phyloP scores from a whole-genome alignment of 2,113 vertebrate species.

The Calidris pugnax region DNA sequence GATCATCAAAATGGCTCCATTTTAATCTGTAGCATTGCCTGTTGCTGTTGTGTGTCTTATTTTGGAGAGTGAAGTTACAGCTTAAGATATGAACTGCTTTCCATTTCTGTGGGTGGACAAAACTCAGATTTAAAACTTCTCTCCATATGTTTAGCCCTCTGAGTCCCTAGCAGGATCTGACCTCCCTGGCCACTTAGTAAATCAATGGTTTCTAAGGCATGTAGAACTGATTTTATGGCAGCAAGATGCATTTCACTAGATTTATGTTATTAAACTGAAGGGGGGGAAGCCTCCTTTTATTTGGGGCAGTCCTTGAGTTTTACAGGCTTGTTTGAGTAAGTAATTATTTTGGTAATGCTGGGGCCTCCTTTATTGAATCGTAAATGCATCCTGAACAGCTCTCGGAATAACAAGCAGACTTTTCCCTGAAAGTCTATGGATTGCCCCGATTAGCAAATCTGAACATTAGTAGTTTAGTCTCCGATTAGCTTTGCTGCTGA shows the following conservation, averaged over 20 bases:
- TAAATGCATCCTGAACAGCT: constrained; percentile 73
- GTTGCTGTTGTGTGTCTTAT: neutral
- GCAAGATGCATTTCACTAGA: constrained; percentile 74
- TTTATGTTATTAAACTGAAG: constrained; percentile 75
- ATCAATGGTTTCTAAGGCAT: constrained; percentile 59
- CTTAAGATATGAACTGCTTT: neutral
- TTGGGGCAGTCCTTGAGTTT: constrained; percentile 71
- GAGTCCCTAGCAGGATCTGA: constrained; percentile 30
- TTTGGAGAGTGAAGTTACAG: neutral
- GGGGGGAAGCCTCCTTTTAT: constrained; percentile 61
- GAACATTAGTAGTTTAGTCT: constrained; percentile 49
- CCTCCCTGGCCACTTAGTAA: constrained; percentile 65
- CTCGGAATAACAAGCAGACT: constrained; percentile 44
- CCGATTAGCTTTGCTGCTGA: constrained; percentile 42
- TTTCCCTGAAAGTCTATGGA: constrained; percentile 28
- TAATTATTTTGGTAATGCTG: constrained; percentile 77
- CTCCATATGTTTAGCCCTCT: constrained; percentile 7
- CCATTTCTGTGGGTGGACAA: neutral
- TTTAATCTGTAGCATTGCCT: neutral
- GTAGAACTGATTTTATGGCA: constrained; percentile 72
- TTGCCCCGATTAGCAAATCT: constrained; percentile 49
- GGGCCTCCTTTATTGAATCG: constrained; percentile 74
- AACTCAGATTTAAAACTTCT: constrained; percentile 6
- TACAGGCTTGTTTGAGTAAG: constrained; percentile 77
- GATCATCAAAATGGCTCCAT: neutral